A percentile compares a stretch with the other conserved stretches of the same genome.
Conservation (phyloP, 2,888 invertebrate species). For the Drosophila buzzatii region DNA sequence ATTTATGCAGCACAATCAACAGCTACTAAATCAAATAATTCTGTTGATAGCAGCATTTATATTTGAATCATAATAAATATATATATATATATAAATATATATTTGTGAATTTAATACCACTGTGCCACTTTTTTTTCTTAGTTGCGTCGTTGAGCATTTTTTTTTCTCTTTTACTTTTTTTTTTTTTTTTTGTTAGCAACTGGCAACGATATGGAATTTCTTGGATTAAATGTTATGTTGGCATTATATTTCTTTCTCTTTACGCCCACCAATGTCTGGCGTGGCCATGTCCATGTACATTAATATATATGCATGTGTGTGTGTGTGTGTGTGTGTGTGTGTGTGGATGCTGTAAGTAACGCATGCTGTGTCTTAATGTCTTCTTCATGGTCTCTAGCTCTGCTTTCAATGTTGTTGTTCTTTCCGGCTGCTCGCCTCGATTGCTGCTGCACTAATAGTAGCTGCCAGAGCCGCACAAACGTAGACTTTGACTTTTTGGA, state of each 20-base stretch:
- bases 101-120: conserved; percentile 35
- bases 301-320: conserved; percentile 6
- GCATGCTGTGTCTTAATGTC: conserved; percentile 78
- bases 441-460: conserved; percentile 71
- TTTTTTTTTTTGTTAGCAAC: conserved; percentile 40
- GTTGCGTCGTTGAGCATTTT: conserved; percentile 26
- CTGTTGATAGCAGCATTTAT: too few relatives aligned
- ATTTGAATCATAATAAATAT: too few relatives aligned
- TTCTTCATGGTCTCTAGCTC: conserved; percentile 58
- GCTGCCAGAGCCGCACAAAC: conserved; percentile 57
- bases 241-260: conserved; percentile 79
- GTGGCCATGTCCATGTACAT: conserved; percentile 34
- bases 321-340: conserved; percentile 17
- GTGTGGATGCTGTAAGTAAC: conserved; percentile 59
- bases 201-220: conserved; percentile 72
- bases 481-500: conserved; percentile 75
- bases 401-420: conserved; percentile 42
- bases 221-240: conserved; percentile 81
- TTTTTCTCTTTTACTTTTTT: conserved; percentile 28
- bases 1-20: too few relatives aligned
- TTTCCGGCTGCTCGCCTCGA: conserved; percentile 32
- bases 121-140: conserved; percentile 39
- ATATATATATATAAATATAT: too few relatives aligned
- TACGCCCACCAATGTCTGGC: conserved; percentile 65
- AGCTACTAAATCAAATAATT: too few relatives aligned